Evolutionary conservation across 2,888 invertebrate genomes (phyloP).

Genomic region (Salpingus planirostris): DNA sequence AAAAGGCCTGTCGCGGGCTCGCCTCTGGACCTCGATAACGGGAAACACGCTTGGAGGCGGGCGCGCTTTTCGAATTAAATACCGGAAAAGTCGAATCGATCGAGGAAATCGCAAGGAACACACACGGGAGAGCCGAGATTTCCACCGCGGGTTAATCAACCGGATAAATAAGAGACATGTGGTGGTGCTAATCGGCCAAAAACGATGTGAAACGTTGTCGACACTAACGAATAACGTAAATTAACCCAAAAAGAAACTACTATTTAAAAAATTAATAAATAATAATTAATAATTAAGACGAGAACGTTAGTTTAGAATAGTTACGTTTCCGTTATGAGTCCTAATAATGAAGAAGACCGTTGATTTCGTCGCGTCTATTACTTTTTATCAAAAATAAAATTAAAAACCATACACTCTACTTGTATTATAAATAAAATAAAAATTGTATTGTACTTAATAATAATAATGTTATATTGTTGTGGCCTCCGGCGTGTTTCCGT

Average conservation of each 20-base stretch:
- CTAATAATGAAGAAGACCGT: too few relatives aligned
- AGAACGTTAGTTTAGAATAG: neutral
- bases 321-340: neutral
- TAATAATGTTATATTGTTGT: conserved; percentile 8
- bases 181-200: conserved; percentile 12
- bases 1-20: conserved; percentile 38
- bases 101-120: too few relatives aligned
- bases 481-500: conserved; percentile 20
- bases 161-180: neutral
- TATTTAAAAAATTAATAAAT: too few relatives aligned
- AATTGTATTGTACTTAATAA: conserved; percentile 16
- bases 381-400: too few relatives aligned
- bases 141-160: too few relatives aligned
- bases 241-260: too few relatives aligned
- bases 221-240: too few relatives aligned
- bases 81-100: neutral
- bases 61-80: neutral
- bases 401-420: too few relatives aligned
- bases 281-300: too few relatives aligned
- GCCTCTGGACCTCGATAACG: conserved; percentile 17
- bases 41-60: neutral
- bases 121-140: too few relatives aligned
- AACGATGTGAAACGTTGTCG: too few relatives aligned
- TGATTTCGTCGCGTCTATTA: too few relatives aligned
- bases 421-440: neutral